Base-by-base conservation (phyloP, 1,140 invertebrate species). In the Phenacoccus solenopsis region DNA sequence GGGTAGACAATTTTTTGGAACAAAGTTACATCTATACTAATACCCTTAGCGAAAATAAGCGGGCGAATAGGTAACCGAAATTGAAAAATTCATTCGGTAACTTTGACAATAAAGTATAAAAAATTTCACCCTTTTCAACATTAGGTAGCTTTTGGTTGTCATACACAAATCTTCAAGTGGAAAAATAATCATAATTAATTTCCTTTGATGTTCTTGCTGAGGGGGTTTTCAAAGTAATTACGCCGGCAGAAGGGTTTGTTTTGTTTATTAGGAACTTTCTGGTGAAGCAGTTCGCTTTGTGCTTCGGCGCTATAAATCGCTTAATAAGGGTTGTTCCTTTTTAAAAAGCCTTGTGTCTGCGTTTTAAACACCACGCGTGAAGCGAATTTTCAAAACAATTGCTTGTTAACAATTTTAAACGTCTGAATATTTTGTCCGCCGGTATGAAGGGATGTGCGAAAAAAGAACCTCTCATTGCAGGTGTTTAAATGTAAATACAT, bases 151-250 rank as follows among this genome's bases (percentile, higher is more conserved):
- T 64, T 64, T 24, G 20, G 59, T 10, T 24, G 20, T 10, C 16
- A 22, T 64, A 64, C 20, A 27, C 59, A 20, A 64, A 64, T 64
- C 25, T 24, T 64, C 59, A 64, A 64, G 59, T 64, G 59, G 59
- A 64, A 64, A 64, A 64, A 64, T 64, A 64, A 64, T 64, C 59
- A 27, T 25, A 64, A 64, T 64, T 64, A 64, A 64, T 64, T 64
- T 64, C 59, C 59, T 64, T 64, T 64, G 59, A 64, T 64, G 59
- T 64, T 49, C 59, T 64, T 64, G 20, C 59, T 20, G 59, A 64
- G 25, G 25, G 25, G 59, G 59, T 24, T 25, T 16, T 27, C 59
- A 24, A 64, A 64, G 59, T 64, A 64, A 64, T 64, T 64, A 64
- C 25, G 59, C 25, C 25, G 59, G 13, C 59, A 10, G 25, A 64